Conservation (phyloP, 2,888 invertebrate species). For the Sipha maydis region DNA sequence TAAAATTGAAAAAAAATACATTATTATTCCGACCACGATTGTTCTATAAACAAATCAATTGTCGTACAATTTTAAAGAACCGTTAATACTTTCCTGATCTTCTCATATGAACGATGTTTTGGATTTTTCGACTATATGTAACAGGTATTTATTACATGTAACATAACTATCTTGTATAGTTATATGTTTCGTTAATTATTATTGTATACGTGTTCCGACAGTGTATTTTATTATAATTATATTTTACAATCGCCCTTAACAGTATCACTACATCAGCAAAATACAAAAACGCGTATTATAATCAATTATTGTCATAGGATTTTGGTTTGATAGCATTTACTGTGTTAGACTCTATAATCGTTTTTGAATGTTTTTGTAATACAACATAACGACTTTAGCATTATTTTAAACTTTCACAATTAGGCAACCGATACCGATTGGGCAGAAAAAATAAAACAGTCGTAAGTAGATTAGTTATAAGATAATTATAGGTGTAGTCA, state of each 20-base stretch:
- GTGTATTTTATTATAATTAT: background rate
- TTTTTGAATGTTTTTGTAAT: slow-evolving; percentile 36
- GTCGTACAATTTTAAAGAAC: too few species aligned
- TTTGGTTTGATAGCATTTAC: slow-evolving; percentile 28
- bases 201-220: background rate
- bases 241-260: background rate
- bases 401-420: slow-evolving; percentile 45
- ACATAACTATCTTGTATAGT: too few species aligned
- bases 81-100: too few species aligned
- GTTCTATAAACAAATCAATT: too few species aligned
- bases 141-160: too few species aligned
- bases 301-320: slow-evolving; percentile 7
- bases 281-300: background rate
- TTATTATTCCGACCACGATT: too few species aligned
- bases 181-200: too few species aligned
- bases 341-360: background rate
- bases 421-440: slow-evolving; percentile 33
- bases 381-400: background rate
- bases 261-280: background rate
- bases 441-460: background rate
- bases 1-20: too few species aligned
- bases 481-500: background rate
- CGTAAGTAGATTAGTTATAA: background rate
- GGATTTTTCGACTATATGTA: too few species aligned
- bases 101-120: too few species aligned